phyloP scores from a whole-genome alignment of 1,140 invertebrate species.

The Augochlora pura region DNA sequence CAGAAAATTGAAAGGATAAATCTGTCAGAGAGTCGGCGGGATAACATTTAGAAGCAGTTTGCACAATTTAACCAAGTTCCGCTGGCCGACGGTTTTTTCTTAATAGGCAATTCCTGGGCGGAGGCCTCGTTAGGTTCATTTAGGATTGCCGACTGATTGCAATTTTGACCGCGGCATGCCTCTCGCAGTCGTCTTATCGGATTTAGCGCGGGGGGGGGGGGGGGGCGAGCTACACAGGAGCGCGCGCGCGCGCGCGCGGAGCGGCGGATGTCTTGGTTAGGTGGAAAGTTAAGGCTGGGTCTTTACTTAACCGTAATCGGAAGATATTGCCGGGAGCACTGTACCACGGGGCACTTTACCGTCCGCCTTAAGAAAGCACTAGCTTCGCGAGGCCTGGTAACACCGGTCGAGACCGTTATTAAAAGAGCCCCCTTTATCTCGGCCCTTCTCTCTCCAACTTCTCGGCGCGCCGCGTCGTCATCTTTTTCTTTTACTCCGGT shows the following conservation, averaged over 20 bases:
- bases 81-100: slow-evolving; percentile 11
- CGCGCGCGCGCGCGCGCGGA: no score
- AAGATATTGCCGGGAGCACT: slow-evolving; percentile 79
- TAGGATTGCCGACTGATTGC: slow-evolving; percentile 67
- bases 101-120: slow-evolving; percentile 7
- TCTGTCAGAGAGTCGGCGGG: no score
- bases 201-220: slow-evolving; percentile 71
- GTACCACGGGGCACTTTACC: slow-evolving; percentile 79
- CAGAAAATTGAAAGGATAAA: no score
- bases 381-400: slow-evolving; percentile 67
- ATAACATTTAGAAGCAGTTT: background rate
- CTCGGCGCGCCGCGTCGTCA: background rate
- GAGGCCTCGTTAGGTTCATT: slow-evolving; percentile 54
- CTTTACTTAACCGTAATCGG: slow-evolving; percentile 80
- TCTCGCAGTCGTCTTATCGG: slow-evolving; percentile 70
- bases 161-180: slow-evolving; percentile 68
- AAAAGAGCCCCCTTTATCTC: slow-evolving; percentile 76
- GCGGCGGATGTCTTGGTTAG: slow-evolving; percentile 69
- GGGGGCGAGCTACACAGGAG: slow-evolving; percentile 45
- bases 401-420: slow-evolving; percentile 76
- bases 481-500: slow-evolving; percentile 20
- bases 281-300: slow-evolving; percentile 72
- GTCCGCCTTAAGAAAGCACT: slow-evolving; percentile 77
- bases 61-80: background rate
- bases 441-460: slow-evolving; percentile 49